Evolutionary conservation across 2,797 vertebrate species (phyloP).

Genomic region (Hypotaenidia philippensis): DNA sequence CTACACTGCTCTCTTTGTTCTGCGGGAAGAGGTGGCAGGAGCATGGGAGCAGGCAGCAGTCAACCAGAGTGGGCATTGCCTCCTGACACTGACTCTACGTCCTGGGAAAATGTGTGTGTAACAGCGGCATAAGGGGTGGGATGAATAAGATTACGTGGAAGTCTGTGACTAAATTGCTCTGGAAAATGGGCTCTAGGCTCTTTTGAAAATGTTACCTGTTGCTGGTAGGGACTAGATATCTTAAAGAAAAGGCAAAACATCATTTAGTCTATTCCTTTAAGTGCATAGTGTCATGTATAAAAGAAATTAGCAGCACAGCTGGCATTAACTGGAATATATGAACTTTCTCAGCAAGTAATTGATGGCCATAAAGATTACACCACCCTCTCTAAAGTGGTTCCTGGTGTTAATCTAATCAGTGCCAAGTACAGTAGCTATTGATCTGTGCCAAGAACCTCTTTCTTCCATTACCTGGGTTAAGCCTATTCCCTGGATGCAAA

Average conservation of each 20-base stretch:
- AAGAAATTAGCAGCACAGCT: neutral
- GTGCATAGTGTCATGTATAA: neutral
- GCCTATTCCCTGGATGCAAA: neutral
- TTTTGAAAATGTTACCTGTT: neutral
- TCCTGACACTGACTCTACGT: neutral
- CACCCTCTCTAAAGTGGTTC: neutral
- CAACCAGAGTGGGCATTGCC: neutral
- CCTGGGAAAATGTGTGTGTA: conserved; percentile 19
- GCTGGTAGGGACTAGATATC: neutral
- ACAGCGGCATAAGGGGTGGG: neutral
- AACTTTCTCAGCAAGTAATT: neutral
- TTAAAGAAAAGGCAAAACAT: neutral
- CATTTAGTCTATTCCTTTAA: neutral
- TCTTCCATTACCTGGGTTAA: neutral
- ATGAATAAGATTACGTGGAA: conserved; percentile 37
- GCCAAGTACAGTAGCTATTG: neutral
- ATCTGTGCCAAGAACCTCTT: neutral
- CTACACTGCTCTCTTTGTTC: conserved; percentile 29
- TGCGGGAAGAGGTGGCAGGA: neutral
- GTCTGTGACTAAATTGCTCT: conserved; percentile 26
- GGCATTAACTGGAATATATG: neutral
- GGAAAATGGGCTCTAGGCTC: neutral
- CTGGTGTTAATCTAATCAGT: conserved; percentile 24
- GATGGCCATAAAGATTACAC: conserved; percentile 3
- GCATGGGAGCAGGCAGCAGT: neutral